Evolutionary conservation across 92 coral and sea anemone species (phyloP), one percentile per base, ranked within the genome.

Genomic region (Ricordea florida): DNA sequence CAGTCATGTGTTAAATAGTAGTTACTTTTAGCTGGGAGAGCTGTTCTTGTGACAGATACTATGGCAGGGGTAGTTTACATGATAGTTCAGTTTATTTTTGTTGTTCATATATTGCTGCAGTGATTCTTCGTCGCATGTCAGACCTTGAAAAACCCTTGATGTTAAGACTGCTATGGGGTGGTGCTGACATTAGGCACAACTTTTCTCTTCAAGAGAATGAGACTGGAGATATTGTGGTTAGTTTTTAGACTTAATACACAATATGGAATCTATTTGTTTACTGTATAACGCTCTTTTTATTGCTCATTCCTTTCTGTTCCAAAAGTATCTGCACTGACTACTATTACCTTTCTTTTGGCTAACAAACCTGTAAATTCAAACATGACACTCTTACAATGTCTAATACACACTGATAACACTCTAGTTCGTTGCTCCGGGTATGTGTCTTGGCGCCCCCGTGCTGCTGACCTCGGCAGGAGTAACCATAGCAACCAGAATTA

Each of bases 131-230:
- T 41, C 83, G 94, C 48, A 94, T 94, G 93, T 81, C 97, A 10
- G 98, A 94, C 66, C 30, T 69, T 15, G 98, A 94, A 66, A 79
- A 85, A 63, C 98, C 98, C 27, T 62, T 94, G 74, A 83, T 84
- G 16, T 83, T 94, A 21, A 67, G 98, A 45, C 76, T 94, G 69
- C 90, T 94, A 15, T 94, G 98, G 98, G 98, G 98, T 27, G 98
- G 98, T 62, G 91, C 76, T 6, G 98, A 94, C 57, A 82, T 84
- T 61, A 88, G 87, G 65, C 98, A 94, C 46, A 91, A 89, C 20
- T 94, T 94, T 40, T 94, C 97, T 34, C 88, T 94, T 23, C 98
- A 94, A 87, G 98, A 94, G 55, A 94, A 94, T 82, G 98, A 94
- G 85, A 94, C 98, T 45, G 98, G 98, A 5, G 98, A 94, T 72